phyloP scores from a whole-genome alignment of 2,797 vertebrate species.

The Macropodus opercularis region DNA sequence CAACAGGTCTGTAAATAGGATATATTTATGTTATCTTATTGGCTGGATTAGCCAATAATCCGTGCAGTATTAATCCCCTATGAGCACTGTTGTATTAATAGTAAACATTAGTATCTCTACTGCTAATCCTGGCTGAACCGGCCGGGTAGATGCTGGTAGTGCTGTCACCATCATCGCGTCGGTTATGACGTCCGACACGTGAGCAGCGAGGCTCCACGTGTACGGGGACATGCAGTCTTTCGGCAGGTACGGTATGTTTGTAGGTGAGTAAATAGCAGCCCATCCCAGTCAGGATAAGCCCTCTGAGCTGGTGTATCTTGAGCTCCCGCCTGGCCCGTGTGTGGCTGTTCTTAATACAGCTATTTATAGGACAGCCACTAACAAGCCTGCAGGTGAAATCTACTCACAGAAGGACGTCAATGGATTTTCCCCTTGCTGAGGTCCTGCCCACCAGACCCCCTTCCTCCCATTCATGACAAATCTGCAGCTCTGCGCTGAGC shows the following conservation, averaged over 20 bases:
- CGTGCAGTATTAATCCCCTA: background rate
- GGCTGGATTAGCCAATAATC: background rate
- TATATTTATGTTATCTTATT: conserved; percentile 3
- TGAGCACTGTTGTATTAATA: background rate
- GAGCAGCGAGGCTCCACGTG: conserved; percentile 7
- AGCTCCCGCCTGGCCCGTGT: conserved; percentile 42
- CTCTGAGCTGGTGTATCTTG: conserved; percentile 46
- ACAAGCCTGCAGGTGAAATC: conserved; percentile 47
- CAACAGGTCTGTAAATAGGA: background rate
- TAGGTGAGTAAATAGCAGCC: conserved; percentile 51
- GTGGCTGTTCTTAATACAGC: conserved; percentile 55
- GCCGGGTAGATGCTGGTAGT: no score
- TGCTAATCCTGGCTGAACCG: no score
- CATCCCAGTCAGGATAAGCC: conserved; percentile 34
- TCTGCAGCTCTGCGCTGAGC: conserved; percentile 8
- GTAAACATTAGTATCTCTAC: no score
- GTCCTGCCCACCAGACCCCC: background rate
- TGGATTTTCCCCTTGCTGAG: conserved; percentile 21
- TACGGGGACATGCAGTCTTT: conserved; percentile 34
- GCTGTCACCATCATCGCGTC: background rate
- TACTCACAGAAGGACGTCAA: conserved; percentile 52
- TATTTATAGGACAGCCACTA: conserved; percentile 71
- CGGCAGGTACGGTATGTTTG: conserved; percentile 24
- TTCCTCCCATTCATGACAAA: conserved; percentile 50
- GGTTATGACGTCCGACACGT: conserved; percentile 8